Conservation (phyloP, 2,888 invertebrate genomes). For the Pantelozetes paolii region DNA sequence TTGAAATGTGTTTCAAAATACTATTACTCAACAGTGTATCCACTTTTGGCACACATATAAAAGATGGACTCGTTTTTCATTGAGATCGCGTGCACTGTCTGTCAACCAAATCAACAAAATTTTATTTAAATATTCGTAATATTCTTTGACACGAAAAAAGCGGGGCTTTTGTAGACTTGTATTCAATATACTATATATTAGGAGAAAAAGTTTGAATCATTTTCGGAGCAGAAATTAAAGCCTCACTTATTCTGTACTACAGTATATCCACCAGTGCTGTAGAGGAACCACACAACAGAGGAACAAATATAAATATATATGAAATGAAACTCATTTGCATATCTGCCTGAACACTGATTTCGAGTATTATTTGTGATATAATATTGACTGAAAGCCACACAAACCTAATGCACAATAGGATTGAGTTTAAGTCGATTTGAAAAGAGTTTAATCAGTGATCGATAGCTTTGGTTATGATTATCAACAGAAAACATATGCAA, state of each 20-base stretch:
- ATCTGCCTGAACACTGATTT: not conserved
- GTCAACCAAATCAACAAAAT: constrained; percentile 20
- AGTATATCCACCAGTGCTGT: not conserved
- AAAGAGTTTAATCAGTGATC: not conserved
- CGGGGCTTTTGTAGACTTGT: constrained; percentile 1
- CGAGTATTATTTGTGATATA: not conserved
- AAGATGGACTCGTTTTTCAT: constrained; percentile 7
- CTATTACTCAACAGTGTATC: no score
- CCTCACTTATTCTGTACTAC: not conserved
- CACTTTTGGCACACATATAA: not conserved
- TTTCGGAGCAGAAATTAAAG: not conserved
- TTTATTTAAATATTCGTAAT: constrained; percentile 34
- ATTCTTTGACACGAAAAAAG: constrained; percentile 4
- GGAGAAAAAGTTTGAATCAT: not conserved
- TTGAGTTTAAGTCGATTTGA: not conserved
- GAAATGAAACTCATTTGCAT: constrained; percentile 28
- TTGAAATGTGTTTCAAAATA: no score
- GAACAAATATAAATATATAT: constrained; percentile 17
- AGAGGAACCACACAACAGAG: no score
- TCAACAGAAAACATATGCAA: constrained; percentile 15
- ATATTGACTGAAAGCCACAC: not conserved
- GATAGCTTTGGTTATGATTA: not conserved
- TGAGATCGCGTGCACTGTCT: constrained; percentile 28
- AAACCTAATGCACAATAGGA: not conserved
- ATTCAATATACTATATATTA: not conserved